Conservation (phyloP, 2,797 vertebrate genomes). For the Champsocephalus esox region DNA sequence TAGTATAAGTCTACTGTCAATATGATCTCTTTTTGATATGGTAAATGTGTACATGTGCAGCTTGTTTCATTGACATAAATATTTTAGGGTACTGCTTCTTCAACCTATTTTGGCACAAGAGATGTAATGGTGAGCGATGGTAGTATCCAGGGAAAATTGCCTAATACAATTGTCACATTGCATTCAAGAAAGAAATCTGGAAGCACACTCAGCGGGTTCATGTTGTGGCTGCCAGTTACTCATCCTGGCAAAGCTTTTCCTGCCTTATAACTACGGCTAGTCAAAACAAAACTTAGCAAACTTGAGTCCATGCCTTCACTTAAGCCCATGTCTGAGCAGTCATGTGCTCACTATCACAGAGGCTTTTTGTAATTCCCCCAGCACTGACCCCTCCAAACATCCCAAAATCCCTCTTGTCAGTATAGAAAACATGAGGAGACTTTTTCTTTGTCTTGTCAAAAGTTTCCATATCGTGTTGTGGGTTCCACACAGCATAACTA, state of each 20-base stretch:
- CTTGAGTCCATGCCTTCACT: slow-evolving; percentile 30
- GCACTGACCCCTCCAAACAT: slow-evolving; percentile 72
- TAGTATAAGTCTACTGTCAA: neutral
- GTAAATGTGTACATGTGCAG: neutral
- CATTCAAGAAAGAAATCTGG: slow-evolving; percentile 21
- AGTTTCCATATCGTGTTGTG: slow-evolving; percentile 72
- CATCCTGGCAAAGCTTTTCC: slow-evolving; percentile 26
- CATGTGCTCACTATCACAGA: slow-evolving; percentile 44
- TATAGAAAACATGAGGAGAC: slow-evolving; percentile 61
- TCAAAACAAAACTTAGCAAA: slow-evolving; percentile 39
- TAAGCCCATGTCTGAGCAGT: slow-evolving; percentile 38
- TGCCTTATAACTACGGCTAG: slow-evolving; percentile 13
- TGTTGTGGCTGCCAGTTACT: slow-evolving; percentile 19
- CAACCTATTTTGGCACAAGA: slow-evolving; percentile 2
- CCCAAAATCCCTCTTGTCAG: slow-evolving; percentile 74
- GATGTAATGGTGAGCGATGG: neutral
- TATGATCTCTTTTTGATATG: neutral
- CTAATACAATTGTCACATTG: slow-evolving; percentile 18
- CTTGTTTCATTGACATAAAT: neutral
- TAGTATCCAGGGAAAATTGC: slow-evolving; percentile 1
- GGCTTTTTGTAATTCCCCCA: slow-evolving; percentile 63
- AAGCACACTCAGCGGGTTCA: slow-evolving; percentile 18
- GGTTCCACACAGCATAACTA: slow-evolving; percentile 79
- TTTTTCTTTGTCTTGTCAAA: slow-evolving; percentile 74
- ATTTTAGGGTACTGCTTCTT: neutral